Conservation (phyloP, 53 echinoderm and acorn worm species). For the Actinopyga echinites region DNA sequence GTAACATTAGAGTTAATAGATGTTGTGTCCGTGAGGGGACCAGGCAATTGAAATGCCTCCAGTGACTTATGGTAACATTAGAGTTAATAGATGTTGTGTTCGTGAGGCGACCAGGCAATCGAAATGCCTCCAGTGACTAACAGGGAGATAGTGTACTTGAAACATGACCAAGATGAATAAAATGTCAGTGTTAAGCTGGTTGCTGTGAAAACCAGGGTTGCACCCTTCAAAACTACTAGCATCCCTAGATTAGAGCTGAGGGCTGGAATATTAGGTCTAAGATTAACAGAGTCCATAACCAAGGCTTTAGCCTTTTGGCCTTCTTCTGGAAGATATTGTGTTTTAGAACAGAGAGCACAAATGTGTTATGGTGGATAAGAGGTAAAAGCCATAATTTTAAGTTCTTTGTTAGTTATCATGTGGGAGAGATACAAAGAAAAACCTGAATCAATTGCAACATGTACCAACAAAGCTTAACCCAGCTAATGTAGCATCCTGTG, state of each 20-base stretch:
- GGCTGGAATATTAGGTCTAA: slow-evolving; percentile 34
- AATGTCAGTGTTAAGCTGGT: neutral
- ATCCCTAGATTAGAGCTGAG: slow-evolving; percentile 38
- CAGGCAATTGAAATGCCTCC: neutral
- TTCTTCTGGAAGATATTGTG: too few species aligned
- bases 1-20: neutral
- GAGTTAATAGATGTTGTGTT: slow-evolving; percentile 4
- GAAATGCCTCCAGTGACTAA: neutral
- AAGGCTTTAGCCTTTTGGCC: neutral
- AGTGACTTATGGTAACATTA: neutral
- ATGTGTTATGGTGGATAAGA: slow-evolving; percentile 63
- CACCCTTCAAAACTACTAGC: slow-evolving; percentile 27
- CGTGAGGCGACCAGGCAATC: neutral
- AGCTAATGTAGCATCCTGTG: too few species aligned
- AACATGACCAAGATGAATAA: neutral
- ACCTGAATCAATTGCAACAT: slow-evolving; percentile 55
- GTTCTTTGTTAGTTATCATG: slow-evolving; percentile 61
- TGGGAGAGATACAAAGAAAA: slow-evolving; percentile 46
- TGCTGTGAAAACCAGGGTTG: slow-evolving; percentile 33
- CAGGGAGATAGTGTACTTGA: slow-evolving; percentile 8
- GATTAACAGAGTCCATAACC: slow-evolving; percentile 5
- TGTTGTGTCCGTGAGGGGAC: neutral
- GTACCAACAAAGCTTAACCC: neutral
- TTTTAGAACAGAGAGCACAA: slow-evolving; percentile 47
- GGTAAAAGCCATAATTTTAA: slow-evolving; percentile 52